phyloP scores from a whole-genome alignment of 1,140 invertebrate genomes.

The Eumaeus atala region DNA sequence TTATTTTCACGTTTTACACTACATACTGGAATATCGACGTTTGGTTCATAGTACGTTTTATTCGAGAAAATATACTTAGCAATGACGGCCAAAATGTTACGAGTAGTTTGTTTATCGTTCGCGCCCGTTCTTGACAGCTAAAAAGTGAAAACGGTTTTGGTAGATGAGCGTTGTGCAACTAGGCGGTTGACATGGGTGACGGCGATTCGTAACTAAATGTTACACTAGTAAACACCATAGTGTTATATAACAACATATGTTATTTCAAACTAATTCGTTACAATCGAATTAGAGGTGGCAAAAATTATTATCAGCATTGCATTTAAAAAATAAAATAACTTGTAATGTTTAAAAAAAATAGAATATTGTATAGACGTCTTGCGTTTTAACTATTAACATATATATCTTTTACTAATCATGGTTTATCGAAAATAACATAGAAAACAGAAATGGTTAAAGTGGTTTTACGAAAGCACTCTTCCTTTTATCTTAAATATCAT shows the following conservation, averaged over 20 bases:
- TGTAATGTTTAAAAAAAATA: no score
- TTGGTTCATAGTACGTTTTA: slow-evolving; percentile 32
- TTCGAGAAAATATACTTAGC: slow-evolving; percentile 31
- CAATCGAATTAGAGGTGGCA: no score
- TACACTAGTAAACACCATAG: slow-evolving; percentile 16
- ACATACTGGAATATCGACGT: slow-evolving; percentile 28
- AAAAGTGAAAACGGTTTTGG: slow-evolving; percentile 71
- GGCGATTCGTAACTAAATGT: slow-evolving; percentile 19
- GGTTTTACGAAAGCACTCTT: no score
- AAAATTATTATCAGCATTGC: no score
- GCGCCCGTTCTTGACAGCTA: slow-evolving; percentile 71
- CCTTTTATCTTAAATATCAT: no score
- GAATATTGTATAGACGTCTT: no score
- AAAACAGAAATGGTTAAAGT: no score
- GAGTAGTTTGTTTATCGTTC: slow-evolving; percentile 68
- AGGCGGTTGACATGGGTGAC: slow-evolving; percentile 46
- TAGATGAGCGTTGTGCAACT: slow-evolving; percentile 65
- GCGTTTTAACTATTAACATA: no score
- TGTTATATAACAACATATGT: not conserved
- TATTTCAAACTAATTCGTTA: no score
- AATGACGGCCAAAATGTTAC: slow-evolving; percentile 59
- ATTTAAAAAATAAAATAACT: no score
- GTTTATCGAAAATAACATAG: no score
- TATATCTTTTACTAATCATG: no score
- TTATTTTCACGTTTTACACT: slow-evolving; percentile 33